A percentile compares a stretch with the other conserved stretches of the same genome.
These are phyloP conservation scores for Lacanobia wlatinum DNA, from an alignment of 2,888 invertebrate genomes.

Conservation along the genomic window DNA sequence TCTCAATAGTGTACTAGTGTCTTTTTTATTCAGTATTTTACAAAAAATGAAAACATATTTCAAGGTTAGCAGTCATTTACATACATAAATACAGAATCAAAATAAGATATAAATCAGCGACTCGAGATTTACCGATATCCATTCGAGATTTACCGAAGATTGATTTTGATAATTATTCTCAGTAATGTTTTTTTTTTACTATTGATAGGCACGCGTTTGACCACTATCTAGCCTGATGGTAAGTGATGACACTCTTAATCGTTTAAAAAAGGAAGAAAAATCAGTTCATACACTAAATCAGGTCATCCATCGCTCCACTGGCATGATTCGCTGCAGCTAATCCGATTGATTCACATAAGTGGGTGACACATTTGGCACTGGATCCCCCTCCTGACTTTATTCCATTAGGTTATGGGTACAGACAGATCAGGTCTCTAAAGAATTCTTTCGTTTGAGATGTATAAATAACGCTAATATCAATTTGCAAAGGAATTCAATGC, in stretches of 20 bases:
- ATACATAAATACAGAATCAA: no score
- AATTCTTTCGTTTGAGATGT: slow-evolving; percentile 5
- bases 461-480: background rate
- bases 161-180: background rate
- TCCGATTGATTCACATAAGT: slow-evolving; percentile 35
- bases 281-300: background rate
- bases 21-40: slow-evolving; percentile 8
- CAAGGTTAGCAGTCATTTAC: slow-evolving; percentile 16
- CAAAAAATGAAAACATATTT: background rate
- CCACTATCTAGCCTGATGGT: no score
- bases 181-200: no score
- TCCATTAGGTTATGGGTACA: background rate
- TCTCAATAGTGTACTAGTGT: background rate
- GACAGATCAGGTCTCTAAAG: background rate
- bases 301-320: slow-evolving; percentile 13
- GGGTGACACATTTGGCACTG: slow-evolving; percentile 35
- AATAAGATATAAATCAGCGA: no score
- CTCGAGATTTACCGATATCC: background rate
- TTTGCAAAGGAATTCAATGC: background rate
- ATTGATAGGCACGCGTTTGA: no score
- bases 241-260: background rate
- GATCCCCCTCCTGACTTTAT: slow-evolving; percentile 4
- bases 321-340: slow-evolving; percentile 17
- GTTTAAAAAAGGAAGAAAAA: slow-evolving; percentile 9
- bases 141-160: background rate